phyloP scores from a whole-genome alignment of 2,888 invertebrate genomes.

The Pterostichus niger region DNA sequence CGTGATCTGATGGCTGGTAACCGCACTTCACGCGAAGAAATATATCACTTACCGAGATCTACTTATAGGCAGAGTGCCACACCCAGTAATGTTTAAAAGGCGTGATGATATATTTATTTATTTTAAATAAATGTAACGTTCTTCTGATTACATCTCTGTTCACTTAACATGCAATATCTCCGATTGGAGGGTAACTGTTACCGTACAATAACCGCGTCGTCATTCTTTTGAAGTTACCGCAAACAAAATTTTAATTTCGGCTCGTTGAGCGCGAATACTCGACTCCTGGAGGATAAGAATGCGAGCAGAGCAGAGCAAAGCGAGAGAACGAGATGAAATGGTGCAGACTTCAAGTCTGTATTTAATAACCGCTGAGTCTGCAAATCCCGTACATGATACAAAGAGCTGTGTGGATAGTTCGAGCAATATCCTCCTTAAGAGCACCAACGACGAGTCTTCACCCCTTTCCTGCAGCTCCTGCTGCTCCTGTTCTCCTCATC shows the following conservation, averaged over 20 bases:
- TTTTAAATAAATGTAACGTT: no score
- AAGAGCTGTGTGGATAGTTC: slow-evolving; percentile 44
- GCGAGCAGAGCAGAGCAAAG: not conserved
- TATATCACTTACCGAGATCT: no score
- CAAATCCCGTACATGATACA: slow-evolving; percentile 62
- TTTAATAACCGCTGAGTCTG: slow-evolving; percentile 62
- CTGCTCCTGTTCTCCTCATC: not conserved
- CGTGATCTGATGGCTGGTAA: no score
- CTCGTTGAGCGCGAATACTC: slow-evolving; percentile 39
- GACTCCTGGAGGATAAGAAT: not conserved
- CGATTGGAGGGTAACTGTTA: slow-evolving; percentile 17
- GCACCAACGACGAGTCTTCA: slow-evolving; percentile 10
- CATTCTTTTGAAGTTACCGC: slow-evolving; percentile 64
- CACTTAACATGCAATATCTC: slow-evolving; percentile 59
- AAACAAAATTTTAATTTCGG: slow-evolving; percentile 65
- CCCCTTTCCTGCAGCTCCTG: not conserved
- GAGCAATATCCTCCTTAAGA: slow-evolving; percentile 43
- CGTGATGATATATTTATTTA: no score
- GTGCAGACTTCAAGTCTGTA: slow-evolving; percentile 30
- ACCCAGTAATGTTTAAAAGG: no score
- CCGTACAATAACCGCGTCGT: slow-evolving; percentile 30
- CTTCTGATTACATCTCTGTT: not conserved
- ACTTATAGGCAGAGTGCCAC: no score
- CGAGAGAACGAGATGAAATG: not conserved
- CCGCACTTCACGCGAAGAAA: no score